Percentiles rank a stretch among this genome's conserved stretches.
Conservation (phyloP, 2,113 vertebrate genomes). For the Microtus montanus region DNA sequence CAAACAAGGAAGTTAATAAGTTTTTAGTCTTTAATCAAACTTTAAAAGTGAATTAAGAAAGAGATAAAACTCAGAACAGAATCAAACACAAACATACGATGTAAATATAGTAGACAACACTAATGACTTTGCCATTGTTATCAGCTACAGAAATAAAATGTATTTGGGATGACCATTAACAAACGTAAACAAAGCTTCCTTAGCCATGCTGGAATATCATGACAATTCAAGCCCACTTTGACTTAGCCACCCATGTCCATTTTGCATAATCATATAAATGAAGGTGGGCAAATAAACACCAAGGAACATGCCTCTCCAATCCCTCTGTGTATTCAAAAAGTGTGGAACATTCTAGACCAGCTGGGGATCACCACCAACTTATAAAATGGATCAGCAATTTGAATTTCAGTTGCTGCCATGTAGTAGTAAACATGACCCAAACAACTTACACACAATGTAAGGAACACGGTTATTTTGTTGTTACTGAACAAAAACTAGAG, state of each 20-base stretch:
- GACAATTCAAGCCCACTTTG: background rate
- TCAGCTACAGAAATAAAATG: background rate
- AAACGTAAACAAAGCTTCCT: background rate
- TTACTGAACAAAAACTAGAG: constrained; percentile 32
- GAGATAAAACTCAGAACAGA: background rate
- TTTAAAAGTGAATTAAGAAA: constrained; percentile 10
- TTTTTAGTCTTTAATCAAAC: background rate
- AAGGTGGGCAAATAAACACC: background rate
- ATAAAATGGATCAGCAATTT: background rate
- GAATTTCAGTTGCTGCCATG: constrained; percentile 19
- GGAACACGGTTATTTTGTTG: constrained; percentile 13
- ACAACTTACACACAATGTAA: background rate
- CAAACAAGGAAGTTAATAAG: background rate
- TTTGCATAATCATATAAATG: background rate
- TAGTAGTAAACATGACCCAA: constrained; percentile 16
- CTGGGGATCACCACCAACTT: background rate
- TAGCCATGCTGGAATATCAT: background rate
- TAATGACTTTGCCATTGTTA: background rate
- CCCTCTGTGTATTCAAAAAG: background rate
- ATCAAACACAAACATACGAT: background rate
- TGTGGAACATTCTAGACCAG: background rate
- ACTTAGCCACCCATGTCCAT: background rate
- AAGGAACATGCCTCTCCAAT: background rate
- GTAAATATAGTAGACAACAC: background rate
- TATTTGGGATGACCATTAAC: background rate